Conservation (phyloP, 2,888 invertebrate genomes). For the Gerris lacustris region DNA sequence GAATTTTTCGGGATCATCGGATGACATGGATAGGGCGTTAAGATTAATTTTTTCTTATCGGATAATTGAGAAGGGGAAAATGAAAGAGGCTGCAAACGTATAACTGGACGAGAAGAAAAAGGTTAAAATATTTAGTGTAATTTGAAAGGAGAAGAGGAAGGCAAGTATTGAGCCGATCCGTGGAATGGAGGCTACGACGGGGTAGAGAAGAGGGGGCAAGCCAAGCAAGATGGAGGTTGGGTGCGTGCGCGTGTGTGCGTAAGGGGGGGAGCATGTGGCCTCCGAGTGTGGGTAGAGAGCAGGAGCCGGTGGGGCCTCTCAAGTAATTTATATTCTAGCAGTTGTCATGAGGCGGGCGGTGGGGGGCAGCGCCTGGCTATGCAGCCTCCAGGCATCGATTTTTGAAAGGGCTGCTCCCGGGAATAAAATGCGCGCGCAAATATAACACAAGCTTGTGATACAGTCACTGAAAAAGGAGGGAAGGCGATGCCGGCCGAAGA, state of each 20-base stretch:
- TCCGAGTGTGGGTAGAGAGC: too few relatives aligned
- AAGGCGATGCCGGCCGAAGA: too few relatives aligned
- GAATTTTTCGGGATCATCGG: too few relatives aligned
- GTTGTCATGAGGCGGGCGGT: constrained; percentile 16
- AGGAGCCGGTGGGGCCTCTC: too few relatives aligned
- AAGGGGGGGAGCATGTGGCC: too few relatives aligned
- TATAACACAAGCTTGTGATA: constrained; percentile 18
- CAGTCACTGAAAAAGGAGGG: too few relatives aligned
- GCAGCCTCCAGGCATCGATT: constrained; percentile 32
- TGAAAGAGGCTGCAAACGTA: too few relatives aligned
- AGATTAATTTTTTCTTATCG: too few relatives aligned
- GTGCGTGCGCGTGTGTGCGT: constrained; percentile 1
- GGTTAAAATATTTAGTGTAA: too few relatives aligned
- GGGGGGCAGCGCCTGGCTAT: constrained; percentile 11
- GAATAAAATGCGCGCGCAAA: constrained; percentile 30
- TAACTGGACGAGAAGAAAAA: too few relatives aligned
- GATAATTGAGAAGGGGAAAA: too few relatives aligned
- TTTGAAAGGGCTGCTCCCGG: constrained; percentile 30
- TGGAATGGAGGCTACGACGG: background rate
- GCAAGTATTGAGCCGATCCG: background rate
- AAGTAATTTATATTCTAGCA: constrained; percentile 19
- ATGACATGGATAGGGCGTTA: too few relatives aligned
- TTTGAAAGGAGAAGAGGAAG: background rate
- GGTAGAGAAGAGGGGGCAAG: background rate
- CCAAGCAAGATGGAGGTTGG: background rate